Base-by-base conservation (phyloP, 2,888 invertebrate species). In the Hydrotaea diabolus region DNA sequence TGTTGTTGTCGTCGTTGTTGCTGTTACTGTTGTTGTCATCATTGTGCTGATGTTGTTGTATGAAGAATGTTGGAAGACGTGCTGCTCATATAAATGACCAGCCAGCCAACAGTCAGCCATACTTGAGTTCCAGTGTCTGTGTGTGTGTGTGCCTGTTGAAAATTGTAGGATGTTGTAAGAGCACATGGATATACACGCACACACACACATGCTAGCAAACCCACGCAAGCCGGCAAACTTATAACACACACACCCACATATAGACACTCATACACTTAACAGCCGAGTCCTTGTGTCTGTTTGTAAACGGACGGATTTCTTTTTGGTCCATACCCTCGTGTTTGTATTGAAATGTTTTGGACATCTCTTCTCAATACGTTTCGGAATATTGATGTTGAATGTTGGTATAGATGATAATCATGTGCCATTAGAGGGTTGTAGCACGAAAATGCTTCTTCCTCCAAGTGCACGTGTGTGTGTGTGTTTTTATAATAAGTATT, bases 51-150 rank as follows among this genome's bases (percentile, higher is more conserved):
- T 76, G 36, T 82, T 74, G 57, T 66, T 59, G 64, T 19, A 72
- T 43, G 31, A 2, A 13, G 31, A 76, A 46, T 69, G 69, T 15
- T 46, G 21, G 21, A 23, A 69, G 46, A 77, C 77, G 73, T 85
- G 73, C 59, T 79, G 57, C 15, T 69, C 59, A 79, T 76, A 78
- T 31, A 77, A 84, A 84, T 78, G 77, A 72, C 80, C 80, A 69
- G 69, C 43, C 64, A 53, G 43, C 13, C 43, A 31, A 31, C 43
- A 43, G 55, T 36, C 64, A 55, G 36, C 72, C 69, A 46, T 64
- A 21, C 31, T 64, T 72, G 43, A 46, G 36, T 69, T 77, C 53
- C 55, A 17, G 49, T 36, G 15, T 69, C 64, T 71, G 55, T 7
- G 49, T 80, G 7, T 57, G 17, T 59, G n/a, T 49, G 39, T 23